phyloP scores from a whole-genome alignment of 2,888 invertebrate species.

The Xanthia togata region DNA sequence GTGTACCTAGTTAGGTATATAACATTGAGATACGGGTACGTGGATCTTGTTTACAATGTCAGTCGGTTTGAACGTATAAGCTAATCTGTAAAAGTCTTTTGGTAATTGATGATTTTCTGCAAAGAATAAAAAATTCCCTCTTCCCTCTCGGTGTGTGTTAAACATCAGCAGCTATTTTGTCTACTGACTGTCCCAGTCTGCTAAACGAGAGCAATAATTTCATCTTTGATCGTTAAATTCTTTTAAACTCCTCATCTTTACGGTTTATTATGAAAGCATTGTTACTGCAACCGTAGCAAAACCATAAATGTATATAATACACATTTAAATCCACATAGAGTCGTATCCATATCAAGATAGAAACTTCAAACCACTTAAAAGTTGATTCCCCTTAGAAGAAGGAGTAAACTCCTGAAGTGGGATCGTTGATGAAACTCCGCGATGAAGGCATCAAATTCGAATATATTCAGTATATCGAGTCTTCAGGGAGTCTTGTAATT shows the following conservation, averaged over 20 bases:
- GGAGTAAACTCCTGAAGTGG: conserved; percentile 16
- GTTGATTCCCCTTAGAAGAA: conserved; percentile 14
- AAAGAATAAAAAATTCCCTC: not conserved
- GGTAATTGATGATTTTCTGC: not conserved
- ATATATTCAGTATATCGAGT: conserved; percentile 11
- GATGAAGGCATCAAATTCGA: conserved; percentile 15
- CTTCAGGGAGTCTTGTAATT: conserved; percentile 28
- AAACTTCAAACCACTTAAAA: conserved; percentile 34
- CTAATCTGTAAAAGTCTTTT: not conserved
- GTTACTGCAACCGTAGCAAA: not conserved
- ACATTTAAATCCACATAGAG: not conserved
- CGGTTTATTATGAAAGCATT: not conserved
- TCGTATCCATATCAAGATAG: not conserved
- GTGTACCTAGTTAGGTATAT: too few species aligned
- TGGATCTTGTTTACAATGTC: not conserved
- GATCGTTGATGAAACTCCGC: conserved; percentile 6
- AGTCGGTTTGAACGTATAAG: not conserved
- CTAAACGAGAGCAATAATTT: not conserved
- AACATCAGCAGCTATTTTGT: not conserved
- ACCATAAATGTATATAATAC: not conserved
- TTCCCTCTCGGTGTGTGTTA: not conserved
- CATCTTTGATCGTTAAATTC: not conserved
- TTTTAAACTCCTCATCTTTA: not conserved
- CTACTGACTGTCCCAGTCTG: not conserved
- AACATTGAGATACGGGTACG: too few species aligned